These are phyloP conservation scores for Caiman crocodilus DNA, from an alignment of 2,797 vertebrate species.

Conservation along the genomic window DNA sequence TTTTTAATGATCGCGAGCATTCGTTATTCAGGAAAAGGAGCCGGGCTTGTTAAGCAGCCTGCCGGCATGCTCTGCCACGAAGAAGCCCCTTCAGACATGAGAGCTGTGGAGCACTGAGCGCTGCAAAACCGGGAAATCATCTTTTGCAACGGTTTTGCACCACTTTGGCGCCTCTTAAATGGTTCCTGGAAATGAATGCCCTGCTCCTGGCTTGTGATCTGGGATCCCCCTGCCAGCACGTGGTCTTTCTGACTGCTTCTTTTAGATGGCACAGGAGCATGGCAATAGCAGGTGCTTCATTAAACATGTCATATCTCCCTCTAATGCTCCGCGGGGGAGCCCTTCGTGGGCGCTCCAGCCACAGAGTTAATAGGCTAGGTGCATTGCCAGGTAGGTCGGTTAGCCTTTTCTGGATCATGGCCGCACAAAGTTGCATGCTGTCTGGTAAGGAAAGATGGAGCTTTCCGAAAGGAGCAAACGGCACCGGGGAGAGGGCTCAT, in stretches of 20 bases:
- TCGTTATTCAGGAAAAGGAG: too few species aligned
- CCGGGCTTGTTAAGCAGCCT: too few species aligned
- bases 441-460: not conserved
- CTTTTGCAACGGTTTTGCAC: not conserved
- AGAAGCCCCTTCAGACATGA: too few species aligned
- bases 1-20: too few species aligned
- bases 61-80: too few species aligned
- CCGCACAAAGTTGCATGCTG: not conserved
- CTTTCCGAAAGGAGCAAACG: not conserved
- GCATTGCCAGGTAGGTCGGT: not conserved
- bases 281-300: not conserved
- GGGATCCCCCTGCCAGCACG: not conserved
- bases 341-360: not conserved
- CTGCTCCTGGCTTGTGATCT: not conserved
- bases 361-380: not conserved
- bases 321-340: not conserved
- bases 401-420: constrained; percentile 4
- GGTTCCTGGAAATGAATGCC: not conserved
- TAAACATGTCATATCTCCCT: not conserved
- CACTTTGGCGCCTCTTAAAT: not conserved
- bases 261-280: rapidly evolving
- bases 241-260: not conserved
- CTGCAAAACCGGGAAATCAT: not conserved
- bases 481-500: not conserved
- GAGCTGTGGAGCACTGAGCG: not conserved